phyloP scores from a whole-genome alignment of 2,797 vertebrate genomes.

The Argentina silus region DNA sequence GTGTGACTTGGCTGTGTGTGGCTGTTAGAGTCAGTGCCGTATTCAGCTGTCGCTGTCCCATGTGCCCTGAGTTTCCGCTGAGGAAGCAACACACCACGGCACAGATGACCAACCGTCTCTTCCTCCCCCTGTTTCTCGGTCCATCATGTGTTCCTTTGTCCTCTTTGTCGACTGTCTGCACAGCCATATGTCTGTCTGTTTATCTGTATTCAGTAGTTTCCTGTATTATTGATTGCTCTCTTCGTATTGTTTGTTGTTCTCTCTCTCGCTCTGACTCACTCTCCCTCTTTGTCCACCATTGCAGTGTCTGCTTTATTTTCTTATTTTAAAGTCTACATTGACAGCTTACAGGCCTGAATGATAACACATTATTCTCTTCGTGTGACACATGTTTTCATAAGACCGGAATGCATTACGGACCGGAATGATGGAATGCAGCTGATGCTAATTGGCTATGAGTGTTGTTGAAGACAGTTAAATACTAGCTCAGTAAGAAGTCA shows the following conservation, averaged over 20 bases:
- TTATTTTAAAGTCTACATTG: background rate
- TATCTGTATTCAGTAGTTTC: background rate
- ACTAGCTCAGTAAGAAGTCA: conserved; percentile 10
- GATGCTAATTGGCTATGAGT: conserved; percentile 20
- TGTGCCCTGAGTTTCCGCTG: conserved; percentile 26
- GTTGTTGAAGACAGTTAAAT: conserved; percentile 34
- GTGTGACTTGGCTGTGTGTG: conserved; percentile 19
- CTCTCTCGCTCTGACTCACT: background rate
- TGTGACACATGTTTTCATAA: conserved; percentile 19
- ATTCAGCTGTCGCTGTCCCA: conserved; percentile 39
- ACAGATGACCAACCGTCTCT: background rate
- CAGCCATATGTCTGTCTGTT: background rate
- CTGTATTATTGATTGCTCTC: background rate
- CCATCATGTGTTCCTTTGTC: background rate
- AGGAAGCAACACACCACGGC: conserved; percentile 1
- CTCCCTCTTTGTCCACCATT: conserved; percentile 6
- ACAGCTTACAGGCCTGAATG: background rate
- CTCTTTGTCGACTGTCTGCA: background rate
- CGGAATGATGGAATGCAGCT: conserved; percentile 36
- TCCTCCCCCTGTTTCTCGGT: background rate
- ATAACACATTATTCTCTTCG: conserved; percentile 1
- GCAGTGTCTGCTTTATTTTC: background rate
- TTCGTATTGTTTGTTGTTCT: background rate
- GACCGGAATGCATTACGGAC: conserved; percentile 28
- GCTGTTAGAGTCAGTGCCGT: background rate